Evolutionary conservation across 1,140 invertebrate species (phyloP).

Genomic region (Dreissena rostriformis): DNA sequence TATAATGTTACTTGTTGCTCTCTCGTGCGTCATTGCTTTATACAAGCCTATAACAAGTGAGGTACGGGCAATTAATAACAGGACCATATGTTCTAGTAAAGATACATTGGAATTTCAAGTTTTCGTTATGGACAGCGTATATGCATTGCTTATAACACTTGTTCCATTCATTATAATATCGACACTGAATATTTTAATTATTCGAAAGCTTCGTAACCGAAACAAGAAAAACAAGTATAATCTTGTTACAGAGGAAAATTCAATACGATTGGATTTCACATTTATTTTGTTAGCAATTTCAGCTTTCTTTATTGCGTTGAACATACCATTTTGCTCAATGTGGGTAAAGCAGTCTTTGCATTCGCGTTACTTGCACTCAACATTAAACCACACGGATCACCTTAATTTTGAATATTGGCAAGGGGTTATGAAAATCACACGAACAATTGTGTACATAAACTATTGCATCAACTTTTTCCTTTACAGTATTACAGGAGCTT

Average conservation of each 20-base stretch:
- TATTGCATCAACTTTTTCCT: slow-evolving; percentile 76
- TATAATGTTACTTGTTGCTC: slow-evolving; percentile 51
- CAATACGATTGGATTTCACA: slow-evolving; percentile 12
- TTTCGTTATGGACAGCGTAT: slow-evolving; percentile 67
- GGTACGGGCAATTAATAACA: slow-evolving; percentile 15
- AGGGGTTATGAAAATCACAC: slow-evolving; percentile 63
- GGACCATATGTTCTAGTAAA: slow-evolving; percentile 52
- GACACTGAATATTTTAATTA: slow-evolving; percentile 64
- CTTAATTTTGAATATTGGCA: slow-evolving; percentile 56
- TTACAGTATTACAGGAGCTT: slow-evolving; percentile 72
- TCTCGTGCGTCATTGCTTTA: slow-evolving; percentile 55
- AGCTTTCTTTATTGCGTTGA: slow-evolving; percentile 9
- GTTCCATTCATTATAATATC: slow-evolving; percentile 65
- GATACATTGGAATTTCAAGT: slow-evolving; percentile 49
- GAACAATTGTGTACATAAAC: slow-evolving; percentile 74
- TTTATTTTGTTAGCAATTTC: slow-evolving; percentile 20
- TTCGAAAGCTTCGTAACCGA: slow-evolving; percentile 56
- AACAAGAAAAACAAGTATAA: slow-evolving; percentile 45
- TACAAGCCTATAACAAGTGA: slow-evolving; percentile 70
- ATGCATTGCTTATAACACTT: slow-evolving; percentile 66
- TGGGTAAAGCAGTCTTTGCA: slow-evolving; percentile 40
- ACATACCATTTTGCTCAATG: not conserved
- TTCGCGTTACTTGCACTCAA: not conserved
- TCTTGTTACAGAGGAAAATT: slow-evolving; percentile 58
- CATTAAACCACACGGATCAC: not conserved